A percentile compares a stretch with the other conserved stretches of the same genome.
phyloP scores from a whole-genome alignment of 2,888 invertebrate species.

The Mythimna pallens region DNA sequence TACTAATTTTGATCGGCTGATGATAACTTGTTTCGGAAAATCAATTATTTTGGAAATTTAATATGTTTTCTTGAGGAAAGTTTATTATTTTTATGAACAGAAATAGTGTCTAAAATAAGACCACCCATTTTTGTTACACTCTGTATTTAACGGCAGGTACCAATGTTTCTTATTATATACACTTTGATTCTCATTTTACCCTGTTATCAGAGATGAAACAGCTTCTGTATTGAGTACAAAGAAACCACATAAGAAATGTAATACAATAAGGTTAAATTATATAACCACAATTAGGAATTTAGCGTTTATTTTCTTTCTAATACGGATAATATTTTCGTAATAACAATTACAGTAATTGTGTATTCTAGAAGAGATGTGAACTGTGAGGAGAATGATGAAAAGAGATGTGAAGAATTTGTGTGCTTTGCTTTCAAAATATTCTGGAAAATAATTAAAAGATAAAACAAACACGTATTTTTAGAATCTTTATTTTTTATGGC shows the following conservation, averaged over 20 bases:
- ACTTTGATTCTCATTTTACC: conserved; percentile 39
- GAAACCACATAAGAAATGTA: conserved; percentile 33
- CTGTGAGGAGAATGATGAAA: too few relatives aligned
- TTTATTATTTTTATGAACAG: too few relatives aligned
- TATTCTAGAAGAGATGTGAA: not conserved
- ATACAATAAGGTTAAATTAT: conserved; percentile 23
- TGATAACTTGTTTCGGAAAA: too few relatives aligned
- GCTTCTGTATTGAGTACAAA: conserved; percentile 19
- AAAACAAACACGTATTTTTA: too few relatives aligned
- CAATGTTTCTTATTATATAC: not conserved
- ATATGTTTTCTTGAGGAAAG: too few relatives aligned
- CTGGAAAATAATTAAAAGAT: not conserved
- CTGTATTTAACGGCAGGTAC: not conserved
- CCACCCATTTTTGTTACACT: too few relatives aligned
- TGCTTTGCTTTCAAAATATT: not conserved
- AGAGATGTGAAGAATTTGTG: not conserved
- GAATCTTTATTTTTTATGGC: too few relatives aligned
- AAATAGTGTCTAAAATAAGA: too few relatives aligned
- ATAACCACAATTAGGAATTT: conserved; percentile 15
- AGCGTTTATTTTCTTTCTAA: conserved; percentile 20
- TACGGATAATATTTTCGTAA: not conserved
- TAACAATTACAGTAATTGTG: not conserved
- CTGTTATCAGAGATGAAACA: conserved; percentile 7
- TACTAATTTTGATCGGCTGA: too few relatives aligned
- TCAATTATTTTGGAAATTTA: too few relatives aligned